phyloP scores from a whole-genome alignment of 1,140 invertebrate genomes.

The Neomicropteryx cornuta region DNA sequence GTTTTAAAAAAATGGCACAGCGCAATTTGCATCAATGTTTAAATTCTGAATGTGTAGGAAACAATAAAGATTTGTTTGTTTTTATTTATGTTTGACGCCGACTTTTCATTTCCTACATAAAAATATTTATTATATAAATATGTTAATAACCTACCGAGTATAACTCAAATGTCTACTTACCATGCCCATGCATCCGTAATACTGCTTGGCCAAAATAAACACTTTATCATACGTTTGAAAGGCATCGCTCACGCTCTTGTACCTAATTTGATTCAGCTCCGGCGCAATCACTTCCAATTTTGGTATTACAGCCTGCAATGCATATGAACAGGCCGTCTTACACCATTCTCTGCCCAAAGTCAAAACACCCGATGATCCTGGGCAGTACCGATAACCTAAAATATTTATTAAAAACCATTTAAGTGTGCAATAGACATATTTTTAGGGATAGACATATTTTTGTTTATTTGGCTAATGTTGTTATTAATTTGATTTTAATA shows the following conservation, averaged over 20 bases:
- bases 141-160: too few relatives aligned
- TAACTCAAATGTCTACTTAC: too few relatives aligned
- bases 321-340: conserved; percentile 42
- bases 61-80: too few relatives aligned
- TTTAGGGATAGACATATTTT: not conserved
- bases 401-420: too few relatives aligned
- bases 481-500: not conserved
- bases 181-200: conserved; percentile 69
- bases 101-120: too few relatives aligned
- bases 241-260: conserved; percentile 53
- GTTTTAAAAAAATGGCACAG: conserved; percentile 24
- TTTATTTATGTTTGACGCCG: too few relatives aligned
- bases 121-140: too few relatives aligned
- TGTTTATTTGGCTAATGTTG: not conserved
- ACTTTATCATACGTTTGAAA: conserved; percentile 54
- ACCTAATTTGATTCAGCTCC: conserved; percentile 19
- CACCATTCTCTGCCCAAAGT: conserved; percentile 61
- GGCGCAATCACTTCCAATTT: conserved; percentile 16
- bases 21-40: too few relatives aligned
- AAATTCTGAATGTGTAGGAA: too few relatives aligned
- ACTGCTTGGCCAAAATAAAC: conserved; percentile 67
- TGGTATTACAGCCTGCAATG: conserved; percentile 54
- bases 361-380: conserved; percentile 41
- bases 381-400: conserved; percentile 31
- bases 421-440: not conserved